Evolutionary conservation across 2,888 invertebrate species (phyloP).

Genomic region (Cephus pulcher): DNA sequence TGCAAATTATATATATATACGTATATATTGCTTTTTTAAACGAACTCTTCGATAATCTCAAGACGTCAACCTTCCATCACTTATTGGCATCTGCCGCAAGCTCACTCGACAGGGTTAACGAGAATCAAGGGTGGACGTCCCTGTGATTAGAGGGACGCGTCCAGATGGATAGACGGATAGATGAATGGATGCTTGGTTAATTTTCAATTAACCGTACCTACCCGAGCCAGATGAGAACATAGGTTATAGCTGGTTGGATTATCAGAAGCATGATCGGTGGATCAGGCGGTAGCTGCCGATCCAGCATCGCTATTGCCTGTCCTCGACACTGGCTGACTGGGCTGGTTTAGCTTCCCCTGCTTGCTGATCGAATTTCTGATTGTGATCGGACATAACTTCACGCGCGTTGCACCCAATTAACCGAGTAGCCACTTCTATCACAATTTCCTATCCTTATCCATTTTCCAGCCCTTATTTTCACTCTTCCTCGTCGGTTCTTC

Average conservation of each 20-base stretch:
- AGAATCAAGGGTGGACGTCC: slow-evolving; percentile 33
- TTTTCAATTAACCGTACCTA: slow-evolving; percentile 52
- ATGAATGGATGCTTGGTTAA: slow-evolving; percentile 48
- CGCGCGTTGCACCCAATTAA: slow-evolving; percentile 39
- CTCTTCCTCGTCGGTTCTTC: neutral
- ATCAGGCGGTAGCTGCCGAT: neutral
- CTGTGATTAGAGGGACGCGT: slow-evolving; percentile 52
- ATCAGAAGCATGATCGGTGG: neutral
- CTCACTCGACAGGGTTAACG: slow-evolving; percentile 31
- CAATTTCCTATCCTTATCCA: neutral
- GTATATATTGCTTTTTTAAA: neutral
- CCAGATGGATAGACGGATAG: slow-evolving; percentile 45
- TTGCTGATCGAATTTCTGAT: neutral
- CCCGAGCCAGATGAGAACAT: slow-evolving; percentile 11
- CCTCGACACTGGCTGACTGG: neutral
- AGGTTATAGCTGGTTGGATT: neutral
- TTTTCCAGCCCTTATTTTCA: neutral
- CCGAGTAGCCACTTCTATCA: neutral
- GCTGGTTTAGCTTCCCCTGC: neutral
- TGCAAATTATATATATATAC: neutral
- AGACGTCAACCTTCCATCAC: neutral
- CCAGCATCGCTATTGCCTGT: neutral
- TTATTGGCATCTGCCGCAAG: neutral
- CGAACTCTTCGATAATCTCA: neutral
- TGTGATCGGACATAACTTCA: slow-evolving; percentile 39